Conservation (phyloP, 2,797 vertebrate genomes). For the Otus scops region DNA sequence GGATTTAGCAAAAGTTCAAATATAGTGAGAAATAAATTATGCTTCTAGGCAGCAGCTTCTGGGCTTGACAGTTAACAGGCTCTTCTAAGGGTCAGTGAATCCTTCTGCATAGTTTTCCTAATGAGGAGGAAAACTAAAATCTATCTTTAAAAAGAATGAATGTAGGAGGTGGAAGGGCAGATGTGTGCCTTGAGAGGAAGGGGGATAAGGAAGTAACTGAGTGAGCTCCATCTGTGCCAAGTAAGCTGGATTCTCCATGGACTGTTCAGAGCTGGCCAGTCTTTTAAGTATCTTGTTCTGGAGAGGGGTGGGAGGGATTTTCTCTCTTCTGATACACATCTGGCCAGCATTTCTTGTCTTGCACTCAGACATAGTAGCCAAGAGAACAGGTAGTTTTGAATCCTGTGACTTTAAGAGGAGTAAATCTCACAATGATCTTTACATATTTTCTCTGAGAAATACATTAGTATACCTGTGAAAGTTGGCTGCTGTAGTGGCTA, state of each 20-base stretch:
- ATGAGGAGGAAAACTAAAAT: slow-evolving; percentile 1
- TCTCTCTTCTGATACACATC: not conserved
- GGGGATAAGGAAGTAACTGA: not conserved
- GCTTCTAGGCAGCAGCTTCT: not conserved
- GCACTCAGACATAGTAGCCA: not conserved
- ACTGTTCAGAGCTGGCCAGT: not conserved
- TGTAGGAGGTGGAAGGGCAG: not conserved
- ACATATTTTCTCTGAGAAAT: not conserved
- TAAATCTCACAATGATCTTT: not conserved
- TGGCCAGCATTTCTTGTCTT: not conserved
- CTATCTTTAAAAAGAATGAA: not conserved
- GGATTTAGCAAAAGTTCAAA: slow-evolving; percentile 7
- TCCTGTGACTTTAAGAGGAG: not conserved
- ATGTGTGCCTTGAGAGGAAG: not conserved
- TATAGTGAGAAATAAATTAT: not conserved
- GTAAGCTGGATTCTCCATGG: not conserved
- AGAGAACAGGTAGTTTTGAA: not conserved
- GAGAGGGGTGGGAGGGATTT: not conserved
- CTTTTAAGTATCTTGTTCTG: not conserved
- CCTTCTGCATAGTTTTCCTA: not conserved
- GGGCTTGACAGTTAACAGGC: not conserved
- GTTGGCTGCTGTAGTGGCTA: not conserved
- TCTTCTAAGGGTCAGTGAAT: not conserved
- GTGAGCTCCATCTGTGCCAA: not conserved
- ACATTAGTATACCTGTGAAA: not conserved